These are phyloP conservation scores for Seriola quinqueradiata DNA, from an alignment of 2,113 vertebrate species.

Conservation along the genomic window DNA sequence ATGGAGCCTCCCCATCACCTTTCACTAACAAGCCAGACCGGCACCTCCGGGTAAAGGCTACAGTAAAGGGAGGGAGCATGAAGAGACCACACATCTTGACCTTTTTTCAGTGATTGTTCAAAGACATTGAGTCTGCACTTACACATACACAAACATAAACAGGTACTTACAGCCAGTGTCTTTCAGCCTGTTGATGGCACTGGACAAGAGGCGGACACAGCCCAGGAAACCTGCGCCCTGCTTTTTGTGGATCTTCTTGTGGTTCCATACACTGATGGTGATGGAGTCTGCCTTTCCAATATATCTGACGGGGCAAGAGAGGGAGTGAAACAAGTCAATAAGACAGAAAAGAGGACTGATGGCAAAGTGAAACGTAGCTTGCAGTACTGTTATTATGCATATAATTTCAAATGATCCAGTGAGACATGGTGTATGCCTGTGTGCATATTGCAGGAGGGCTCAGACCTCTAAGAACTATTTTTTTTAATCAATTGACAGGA, in stretches of 20 bases:
- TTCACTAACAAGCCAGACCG: background rate
- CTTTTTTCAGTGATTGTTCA: background rate
- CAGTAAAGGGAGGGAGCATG: background rate
- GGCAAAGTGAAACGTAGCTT: background rate
- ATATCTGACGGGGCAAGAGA: conserved; percentile 84
- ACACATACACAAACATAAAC: conserved; percentile 8
- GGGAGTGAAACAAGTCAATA: background rate
- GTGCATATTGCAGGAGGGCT: background rate
- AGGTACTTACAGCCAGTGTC: conserved; percentile 97
- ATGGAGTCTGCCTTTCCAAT: conserved; percentile 99
- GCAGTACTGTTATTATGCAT: background rate
- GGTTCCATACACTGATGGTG: conserved; percentile 99
- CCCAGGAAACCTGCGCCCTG: conserved; percentile 98
- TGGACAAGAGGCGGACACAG: conserved; percentile 97
- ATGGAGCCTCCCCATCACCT: background rate
- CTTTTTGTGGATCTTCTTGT: conserved; percentile 99
- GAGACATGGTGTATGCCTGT: background rate
- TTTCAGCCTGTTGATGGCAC: conserved; percentile 97
- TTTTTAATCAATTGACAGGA: background rate
- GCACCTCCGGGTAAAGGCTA: conserved; percentile 18
- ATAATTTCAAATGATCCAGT: background rate
- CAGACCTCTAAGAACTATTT: background rate
- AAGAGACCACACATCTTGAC: conserved; percentile 5
- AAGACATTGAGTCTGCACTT: background rate
- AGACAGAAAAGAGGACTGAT: background rate